phyloP scores from a whole-genome alignment of 2,888 invertebrate species.

The Cyrtodaria siliqua region DNA sequence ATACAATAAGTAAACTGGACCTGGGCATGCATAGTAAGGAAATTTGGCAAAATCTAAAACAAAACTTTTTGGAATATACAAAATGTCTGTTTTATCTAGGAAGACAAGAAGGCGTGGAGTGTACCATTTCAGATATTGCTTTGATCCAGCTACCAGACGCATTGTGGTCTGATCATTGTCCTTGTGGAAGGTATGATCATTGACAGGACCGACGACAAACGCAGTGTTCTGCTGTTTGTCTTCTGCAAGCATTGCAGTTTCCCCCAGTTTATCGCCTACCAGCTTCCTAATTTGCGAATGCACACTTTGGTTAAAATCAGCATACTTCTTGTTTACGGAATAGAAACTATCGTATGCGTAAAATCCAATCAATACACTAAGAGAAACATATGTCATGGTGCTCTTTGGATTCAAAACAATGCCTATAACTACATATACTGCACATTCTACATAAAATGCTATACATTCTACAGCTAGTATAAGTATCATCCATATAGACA shows the following conservation, averaged over 20 bases:
- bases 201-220: conserved; percentile 7
- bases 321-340: conserved; percentile 25
- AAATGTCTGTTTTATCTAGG: conserved; percentile 39
- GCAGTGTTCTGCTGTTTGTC: conserved; percentile 39
- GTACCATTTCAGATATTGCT: conserved; percentile 36
- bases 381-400: conserved; percentile 45
- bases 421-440: conserved; percentile 41
- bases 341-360: conserved; percentile 48
- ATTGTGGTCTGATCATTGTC: neutral
- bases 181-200: neutral
- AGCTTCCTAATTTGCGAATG: conserved; percentile 25
- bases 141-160: conserved; percentile 20
- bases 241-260: conserved; percentile 14
- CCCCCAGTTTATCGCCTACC: conserved; percentile 25
- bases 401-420: conserved; percentile 43
- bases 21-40: conserved; percentile 37
- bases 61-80: conserved; percentile 44
- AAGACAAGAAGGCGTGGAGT: conserved; percentile 35
- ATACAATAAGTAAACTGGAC: conserved; percentile 34
- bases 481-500: conserved; percentile 36
- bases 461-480: conserved; percentile 45
- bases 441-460: conserved; percentile 49
- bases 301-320: conserved; percentile 31
- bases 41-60: conserved; percentile 35
- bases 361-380: conserved; percentile 36